Percentiles rank a stretch among this genome's conserved stretches.
Evolutionary conservation across 1,140 invertebrate species (phyloP).

Genomic region (Venustaconcha ellipsiformis): DNA sequence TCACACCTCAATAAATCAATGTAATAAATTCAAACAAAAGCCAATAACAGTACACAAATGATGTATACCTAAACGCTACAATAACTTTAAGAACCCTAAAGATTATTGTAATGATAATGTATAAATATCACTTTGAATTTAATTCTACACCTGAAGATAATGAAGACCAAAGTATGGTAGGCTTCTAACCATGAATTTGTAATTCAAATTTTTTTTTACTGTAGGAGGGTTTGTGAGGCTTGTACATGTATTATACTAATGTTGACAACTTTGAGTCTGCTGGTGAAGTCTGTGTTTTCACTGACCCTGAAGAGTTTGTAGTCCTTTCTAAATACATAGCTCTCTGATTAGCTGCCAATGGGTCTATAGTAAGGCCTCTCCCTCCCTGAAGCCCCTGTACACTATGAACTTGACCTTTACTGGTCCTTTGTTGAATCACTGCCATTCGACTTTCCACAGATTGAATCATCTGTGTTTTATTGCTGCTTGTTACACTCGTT

Average conservation of each 20-base stretch:
- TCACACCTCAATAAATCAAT: too few relatives aligned
- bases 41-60: too few relatives aligned
- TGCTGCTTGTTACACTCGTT: slow-evolving; percentile 25
- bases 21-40: too few relatives aligned
- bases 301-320: slow-evolving; percentile 7
- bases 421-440: slow-evolving; percentile 24
- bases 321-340: slow-evolving; percentile 5
- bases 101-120: too few relatives aligned
- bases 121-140: too few relatives aligned
- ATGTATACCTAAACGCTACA: too few relatives aligned
- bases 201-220: too few relatives aligned
- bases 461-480: slow-evolving; percentile 6
- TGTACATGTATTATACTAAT: slow-evolving; percentile 9
- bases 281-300: slow-evolving; percentile 21
- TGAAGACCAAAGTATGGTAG: too few relatives aligned
- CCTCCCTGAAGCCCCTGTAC: background rate
- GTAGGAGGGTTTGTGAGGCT: too few relatives aligned
- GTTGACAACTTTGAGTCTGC: slow-evolving; percentile 29
- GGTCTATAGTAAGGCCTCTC: background rate
- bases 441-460: slow-evolving; percentile 27
- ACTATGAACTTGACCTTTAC: slow-evolving; percentile 12
- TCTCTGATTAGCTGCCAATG: slow-evolving; percentile 5
- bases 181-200: too few relatives aligned
- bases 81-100: too few relatives aligned
- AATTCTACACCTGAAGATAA: too few relatives aligned